Evolutionary conservation across 2,888 invertebrate genomes (phyloP), one percentile per base, ranked within the genome.

Genomic region (Leptopilina myrica): DNA sequence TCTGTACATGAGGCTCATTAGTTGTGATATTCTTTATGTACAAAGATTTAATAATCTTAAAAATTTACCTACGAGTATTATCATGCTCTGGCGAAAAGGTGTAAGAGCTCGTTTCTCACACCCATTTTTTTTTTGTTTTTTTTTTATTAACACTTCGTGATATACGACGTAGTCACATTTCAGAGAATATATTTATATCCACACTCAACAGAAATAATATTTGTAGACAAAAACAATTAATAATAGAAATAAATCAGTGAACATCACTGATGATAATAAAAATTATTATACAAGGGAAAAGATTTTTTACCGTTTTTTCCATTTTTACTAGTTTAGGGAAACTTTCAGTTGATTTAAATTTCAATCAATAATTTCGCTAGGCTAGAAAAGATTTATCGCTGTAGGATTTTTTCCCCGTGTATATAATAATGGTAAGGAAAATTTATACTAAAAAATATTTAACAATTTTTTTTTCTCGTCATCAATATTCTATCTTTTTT

Each of bases 1-100:
- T 53, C 56, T 73, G 73, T 73, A 73, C 73, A 73, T 53, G 26
- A 56, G 73, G 73, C 73, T 73, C 73, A 73, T 73, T 53, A 26
- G 46, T 53, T 73, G 33, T 33, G 73, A 73, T 73, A 73, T 73
- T 56, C 33, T 56, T 73, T 73, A 73, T 73, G 56, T 73, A 73
- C 73, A 73, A n/a, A 20, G 73, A 56, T 56, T 56, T 9, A n/a
- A 33, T 73, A 73, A 26, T 73, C 49, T 53, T 73, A 26, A 73
- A 73, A 73, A 56, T 20, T 53, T 73, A 73, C 53, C 73, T 56
- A 56, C 12, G 14, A 56, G 53, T 73, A 56, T 33, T 73, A 33
- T 73, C 73, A 26, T 73, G 53, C 14, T 56, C 20, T 73, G 73
- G 49, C 53, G 26, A n/a, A n/a, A 73, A 73, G 53, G 49, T 67